phyloP scores from a whole-genome alignment of 2,888 invertebrate species.

The Drosophila demipolita region DNA sequence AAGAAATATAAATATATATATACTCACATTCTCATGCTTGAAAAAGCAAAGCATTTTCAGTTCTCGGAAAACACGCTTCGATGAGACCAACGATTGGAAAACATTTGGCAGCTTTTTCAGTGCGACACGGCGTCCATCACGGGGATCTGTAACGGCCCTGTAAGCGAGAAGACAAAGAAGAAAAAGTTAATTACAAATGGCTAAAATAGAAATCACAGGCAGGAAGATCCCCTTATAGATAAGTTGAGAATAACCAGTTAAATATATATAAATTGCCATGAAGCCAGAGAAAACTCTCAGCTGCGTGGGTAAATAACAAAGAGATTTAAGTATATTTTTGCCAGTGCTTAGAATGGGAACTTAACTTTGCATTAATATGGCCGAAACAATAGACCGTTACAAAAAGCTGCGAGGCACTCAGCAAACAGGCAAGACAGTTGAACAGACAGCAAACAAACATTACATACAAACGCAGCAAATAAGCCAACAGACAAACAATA shows the following conservation, averaged over 20 bases:
- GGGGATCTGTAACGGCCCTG: constrained; percentile 99
- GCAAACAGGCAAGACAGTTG: constrained; percentile 33
- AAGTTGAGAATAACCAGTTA: not conserved
- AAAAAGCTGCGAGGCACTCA: constrained; percentile 34
- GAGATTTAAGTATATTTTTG: constrained; percentile 17
- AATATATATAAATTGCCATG: not conserved
- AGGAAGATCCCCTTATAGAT: not conserved
- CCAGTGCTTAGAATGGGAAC: constrained; percentile 24
- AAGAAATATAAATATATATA: constrained; percentile 6
- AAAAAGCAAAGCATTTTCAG: constrained; percentile 99
- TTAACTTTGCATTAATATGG: constrained; percentile 47
- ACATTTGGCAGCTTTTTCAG: constrained; percentile 99
- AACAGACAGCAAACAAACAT: constrained; percentile 26
- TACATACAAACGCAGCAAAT: constrained; percentile 25
- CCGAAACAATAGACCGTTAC: constrained; percentile 51
- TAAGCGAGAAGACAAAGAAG: constrained; percentile 11
- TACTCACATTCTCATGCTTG: constrained; percentile 99
- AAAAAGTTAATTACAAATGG: constrained; percentile 3
- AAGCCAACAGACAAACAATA: constrained; percentile 39
- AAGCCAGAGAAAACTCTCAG: not conserved
- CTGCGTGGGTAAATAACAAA: constrained; percentile 1
- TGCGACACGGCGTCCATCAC: constrained; percentile 98
- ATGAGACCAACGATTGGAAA: constrained; percentile 99
- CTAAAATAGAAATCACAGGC: not conserved
- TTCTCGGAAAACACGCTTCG: constrained; percentile 99